Conservation (phyloP, 2,113 vertebrate genomes). For the Cephalopholis sonnerati region DNA sequence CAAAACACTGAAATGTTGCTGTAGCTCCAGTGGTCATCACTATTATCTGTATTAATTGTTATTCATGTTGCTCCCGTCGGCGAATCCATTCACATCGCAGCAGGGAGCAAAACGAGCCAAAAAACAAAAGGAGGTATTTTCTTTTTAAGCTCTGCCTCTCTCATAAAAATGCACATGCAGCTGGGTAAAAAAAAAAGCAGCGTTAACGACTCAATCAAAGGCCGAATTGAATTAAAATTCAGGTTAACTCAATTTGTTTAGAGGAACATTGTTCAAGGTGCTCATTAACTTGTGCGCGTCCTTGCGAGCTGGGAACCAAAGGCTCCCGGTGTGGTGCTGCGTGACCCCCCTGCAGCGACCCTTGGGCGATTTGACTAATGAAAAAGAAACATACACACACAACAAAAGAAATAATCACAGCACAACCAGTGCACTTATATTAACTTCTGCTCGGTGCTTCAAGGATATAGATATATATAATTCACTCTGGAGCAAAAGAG, state of each 20-base stretch:
- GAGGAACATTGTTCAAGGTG: constrained; percentile 65
- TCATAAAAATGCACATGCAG: not conserved
- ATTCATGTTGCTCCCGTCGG: constrained; percentile 31
- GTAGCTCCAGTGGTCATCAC: constrained; percentile 13
- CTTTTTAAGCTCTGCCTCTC: constrained; percentile 4
- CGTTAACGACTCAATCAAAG: constrained; percentile 56
- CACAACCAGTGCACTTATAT: constrained; percentile 54
- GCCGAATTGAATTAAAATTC: constrained; percentile 60
- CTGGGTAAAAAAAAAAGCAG: not conserved
- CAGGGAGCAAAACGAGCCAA: constrained; percentile 21
- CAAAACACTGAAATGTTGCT: constrained; percentile 28
- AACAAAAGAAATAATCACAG: constrained; percentile 58
- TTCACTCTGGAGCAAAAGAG: constrained; percentile 67
- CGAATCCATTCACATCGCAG: constrained; percentile 23
- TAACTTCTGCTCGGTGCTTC: constrained; percentile 67
- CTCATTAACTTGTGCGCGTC: constrained; percentile 60
- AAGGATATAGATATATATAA: constrained; percentile 74
- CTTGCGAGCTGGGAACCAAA: constrained; percentile 29
- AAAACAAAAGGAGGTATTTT: constrained; percentile 15
- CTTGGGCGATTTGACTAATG: constrained; percentile 68
- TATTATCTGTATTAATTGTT: constrained; percentile 44
- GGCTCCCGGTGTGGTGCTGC: constrained; percentile 35
- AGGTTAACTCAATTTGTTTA: constrained; percentile 65
- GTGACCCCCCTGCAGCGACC: constrained; percentile 43
- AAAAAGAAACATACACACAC: constrained; percentile 50